These are phyloP conservation scores for Ascaphus truei DNA, from an alignment of 2,113 vertebrate species.

Conservation along the genomic window DNA sequence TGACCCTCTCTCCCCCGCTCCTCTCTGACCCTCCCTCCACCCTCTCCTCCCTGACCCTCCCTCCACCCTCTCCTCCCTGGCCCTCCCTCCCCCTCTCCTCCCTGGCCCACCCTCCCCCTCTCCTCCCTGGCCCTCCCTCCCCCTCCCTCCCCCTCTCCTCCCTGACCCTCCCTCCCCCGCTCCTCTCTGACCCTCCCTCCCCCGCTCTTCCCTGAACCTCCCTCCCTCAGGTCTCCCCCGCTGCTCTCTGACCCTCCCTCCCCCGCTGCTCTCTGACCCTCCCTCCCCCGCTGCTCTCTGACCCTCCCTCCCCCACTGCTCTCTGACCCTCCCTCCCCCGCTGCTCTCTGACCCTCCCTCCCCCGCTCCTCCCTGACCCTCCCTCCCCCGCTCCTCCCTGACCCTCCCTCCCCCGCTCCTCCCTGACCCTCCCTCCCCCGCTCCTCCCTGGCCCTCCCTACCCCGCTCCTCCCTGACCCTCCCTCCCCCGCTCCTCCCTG, in stretches of 20 bases:
- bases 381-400: background rate
- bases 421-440: background rate
- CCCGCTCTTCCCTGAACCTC: background rate
- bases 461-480: background rate
- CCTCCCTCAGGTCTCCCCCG: background rate
- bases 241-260: background rate
- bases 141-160: background rate
- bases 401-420: background rate
- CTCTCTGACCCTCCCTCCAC: background rate
- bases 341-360: background rate
- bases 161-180: background rate
- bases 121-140: background rate
- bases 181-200: background rate
- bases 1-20: background rate
- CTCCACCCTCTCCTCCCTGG: background rate
- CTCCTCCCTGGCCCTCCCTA: background rate
- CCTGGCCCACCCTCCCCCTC: background rate
- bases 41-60: background rate
- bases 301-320: background rate
- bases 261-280: background rate
- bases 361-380: background rate
- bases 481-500: background rate
- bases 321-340: background rate
- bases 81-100: background rate
- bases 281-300: background rate